Evolutionary conservation across 30 jellyfish, hydroid and myxozoan species (phyloP), one percentile per base, ranked within the genome.

Genomic region (Aurelia aurita): DNA sequence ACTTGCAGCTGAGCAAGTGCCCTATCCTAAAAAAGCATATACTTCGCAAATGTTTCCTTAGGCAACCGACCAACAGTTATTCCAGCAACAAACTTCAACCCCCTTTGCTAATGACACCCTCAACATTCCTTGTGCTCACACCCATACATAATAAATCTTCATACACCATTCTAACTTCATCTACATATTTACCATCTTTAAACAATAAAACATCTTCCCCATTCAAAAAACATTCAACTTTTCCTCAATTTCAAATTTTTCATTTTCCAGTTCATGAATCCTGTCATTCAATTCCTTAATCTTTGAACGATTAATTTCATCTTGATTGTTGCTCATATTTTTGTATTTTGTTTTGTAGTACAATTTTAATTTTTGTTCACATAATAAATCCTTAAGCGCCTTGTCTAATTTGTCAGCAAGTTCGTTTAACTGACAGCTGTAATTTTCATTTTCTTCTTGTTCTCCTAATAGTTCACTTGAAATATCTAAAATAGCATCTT

Each of bases 231-330:
- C 59, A 47, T 47, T 16, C 16, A 47, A 72, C 32, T 72, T 19
- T 26, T 72, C 79, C 66, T 67, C 79, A 67, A 67, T 35, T 9
- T 10, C 13, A 8, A 67, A 67, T 27, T 67, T 67, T 27, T 67
- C 79, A 67, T 67, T 67, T 22, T 67, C 79, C 10, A 67, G 23
- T 67, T 12, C 13, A 7, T 26, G 12, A 31, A 67, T 67, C 26
- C 66, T 25, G 20, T 32, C 74, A 72, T 32, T 46, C 34, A 72
- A 35, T 46, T 72, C 74, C 43, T 72, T 20, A 57, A 46, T 72
- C 12, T 47, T 47, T 47, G 59, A 47, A 47, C 59, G 10, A 47
- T 47, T 47, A 47, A 47, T 47, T 47, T 16, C 59, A 47, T 47
- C 59, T 47, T 47, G n/a, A n/a, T n/a, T n/a, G n/a, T n/a, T n/a